Percentiles rank a stretch among this genome's conserved stretches.
Evolutionary conservation across 2,797 vertebrate species (phyloP).

Genomic region (Sciurus carolinensis): DNA sequence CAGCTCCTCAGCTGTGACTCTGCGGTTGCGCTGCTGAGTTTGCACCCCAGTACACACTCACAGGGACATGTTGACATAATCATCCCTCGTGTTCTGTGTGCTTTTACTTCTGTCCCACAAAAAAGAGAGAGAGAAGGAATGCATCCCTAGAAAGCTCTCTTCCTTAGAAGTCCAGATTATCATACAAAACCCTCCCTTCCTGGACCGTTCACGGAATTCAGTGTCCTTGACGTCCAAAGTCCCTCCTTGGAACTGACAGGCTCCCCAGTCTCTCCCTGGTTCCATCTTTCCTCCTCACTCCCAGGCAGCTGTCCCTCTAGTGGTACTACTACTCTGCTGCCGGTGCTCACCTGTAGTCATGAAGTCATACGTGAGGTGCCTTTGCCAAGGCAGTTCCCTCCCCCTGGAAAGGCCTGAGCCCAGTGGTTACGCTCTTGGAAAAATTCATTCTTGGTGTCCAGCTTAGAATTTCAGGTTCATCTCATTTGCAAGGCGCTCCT

Average conservation of each 20-base stretch:
- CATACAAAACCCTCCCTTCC: background rate
- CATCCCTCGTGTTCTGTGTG: background rate
- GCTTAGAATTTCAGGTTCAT: background rate
- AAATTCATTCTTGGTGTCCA: background rate
- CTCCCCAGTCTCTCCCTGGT: too few relatives aligned
- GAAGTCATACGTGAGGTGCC: background rate
- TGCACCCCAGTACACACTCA: accelerated
- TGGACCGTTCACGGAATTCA: background rate
- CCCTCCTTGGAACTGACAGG: background rate
- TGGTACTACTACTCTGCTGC: too few relatives aligned
- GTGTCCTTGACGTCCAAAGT: background rate
- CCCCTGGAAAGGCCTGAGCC: background rate
- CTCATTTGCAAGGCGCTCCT: accelerated
- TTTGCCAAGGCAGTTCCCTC: background rate
- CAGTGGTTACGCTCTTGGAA: background rate
- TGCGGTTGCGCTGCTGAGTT: accelerated
- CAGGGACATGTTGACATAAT: accelerated
- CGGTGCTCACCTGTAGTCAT: background rate
- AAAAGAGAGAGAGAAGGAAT: background rate
- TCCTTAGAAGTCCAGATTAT: background rate
- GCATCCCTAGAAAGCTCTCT: background rate
- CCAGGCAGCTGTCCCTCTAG: background rate
- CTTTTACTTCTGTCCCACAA: background rate
- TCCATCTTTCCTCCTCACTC: background rate
- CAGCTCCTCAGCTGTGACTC: background rate